A percentile compares a stretch with the other conserved stretches of the same genome.
phyloP scores from a whole-genome alignment of 2,888 invertebrate species.

The Zeuzera pyrina region DNA sequence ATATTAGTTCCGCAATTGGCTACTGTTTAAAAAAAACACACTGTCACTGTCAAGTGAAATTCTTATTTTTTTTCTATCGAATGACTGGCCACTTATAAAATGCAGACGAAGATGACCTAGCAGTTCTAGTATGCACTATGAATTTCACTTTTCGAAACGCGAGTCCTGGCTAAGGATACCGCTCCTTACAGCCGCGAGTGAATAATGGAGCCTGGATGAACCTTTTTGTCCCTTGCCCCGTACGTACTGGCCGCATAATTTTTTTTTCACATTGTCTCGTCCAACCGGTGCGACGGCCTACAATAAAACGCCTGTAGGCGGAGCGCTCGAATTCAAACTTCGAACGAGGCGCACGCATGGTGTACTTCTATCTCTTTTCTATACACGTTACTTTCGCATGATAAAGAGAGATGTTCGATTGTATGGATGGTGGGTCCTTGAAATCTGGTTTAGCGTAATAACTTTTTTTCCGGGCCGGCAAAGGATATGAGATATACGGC shows the following conservation, averaged over 20 bases:
- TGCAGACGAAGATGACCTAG: conserved; percentile 35
- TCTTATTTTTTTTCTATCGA: conserved; percentile 28
- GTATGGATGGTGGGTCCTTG: conserved; percentile 11
- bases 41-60: conserved; percentile 36
- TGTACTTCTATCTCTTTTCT: conserved; percentile 24
- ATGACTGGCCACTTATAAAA: conserved; percentile 31
- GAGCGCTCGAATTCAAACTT: no score
- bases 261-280: conserved; percentile 50
- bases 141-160: conserved; percentile 37
- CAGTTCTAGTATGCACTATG: conserved; percentile 39
- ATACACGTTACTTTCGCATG: conserved; percentile 10
- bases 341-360: conserved; percentile 5
- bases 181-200: conserved; percentile 39
- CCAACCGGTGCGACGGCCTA: conserved; percentile 46
- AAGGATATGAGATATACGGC: conserved; percentile 23
- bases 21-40: conserved; percentile 16
- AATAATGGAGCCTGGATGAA: conserved; percentile 46
- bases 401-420: conserved; percentile 22
- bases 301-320: conserved; percentile 36
- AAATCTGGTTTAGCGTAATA: conserved; percentile 24
- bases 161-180: conserved; percentile 34
- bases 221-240: conserved; percentile 55
- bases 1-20: neutral
- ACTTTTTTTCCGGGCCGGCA: conserved; percentile 22
- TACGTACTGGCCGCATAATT: conserved; percentile 32